phyloP scores from a whole-genome alignment of 92 coral and sea anemone genomes.

The Umimayanthus chanpuru region DNA sequence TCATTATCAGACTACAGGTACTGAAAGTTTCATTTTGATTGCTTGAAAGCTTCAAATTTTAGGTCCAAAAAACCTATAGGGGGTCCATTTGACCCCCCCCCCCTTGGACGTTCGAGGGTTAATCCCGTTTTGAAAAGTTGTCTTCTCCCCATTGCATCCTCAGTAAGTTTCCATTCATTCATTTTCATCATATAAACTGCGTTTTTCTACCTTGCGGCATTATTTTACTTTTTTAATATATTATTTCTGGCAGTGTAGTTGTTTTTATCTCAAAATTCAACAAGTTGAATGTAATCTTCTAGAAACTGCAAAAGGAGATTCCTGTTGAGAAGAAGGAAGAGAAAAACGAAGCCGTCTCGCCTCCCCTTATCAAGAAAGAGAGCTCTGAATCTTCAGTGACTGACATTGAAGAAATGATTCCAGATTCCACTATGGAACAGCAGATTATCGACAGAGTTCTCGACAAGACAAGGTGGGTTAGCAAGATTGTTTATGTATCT shows the following conservation, averaged over 20 bases:
- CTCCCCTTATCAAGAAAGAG: slow-evolving; percentile 71
- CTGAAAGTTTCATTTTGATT: too few species aligned
- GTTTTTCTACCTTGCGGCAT: too few species aligned
- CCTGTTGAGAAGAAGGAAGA: slow-evolving; percentile 44
- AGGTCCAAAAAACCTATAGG: too few species aligned
- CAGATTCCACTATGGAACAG: slow-evolving; percentile 78
- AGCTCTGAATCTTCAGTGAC: slow-evolving; percentile 57
- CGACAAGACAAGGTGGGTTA: slow-evolving; percentile 77
- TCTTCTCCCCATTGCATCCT: too few species aligned
- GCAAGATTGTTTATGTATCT: not conserved
- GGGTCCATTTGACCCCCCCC: too few species aligned
- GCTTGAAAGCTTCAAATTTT: too few species aligned
- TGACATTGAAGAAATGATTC: slow-evolving; percentile 90
- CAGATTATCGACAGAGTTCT: slow-evolving; percentile 79
- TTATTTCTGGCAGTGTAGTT: not conserved
- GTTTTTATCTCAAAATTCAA: not conserved
- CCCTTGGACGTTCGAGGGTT: too few species aligned
- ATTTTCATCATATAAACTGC: too few species aligned
- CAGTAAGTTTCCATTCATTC: too few species aligned
- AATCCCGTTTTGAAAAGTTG: too few species aligned
- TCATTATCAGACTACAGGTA: too few species aligned
- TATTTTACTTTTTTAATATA: too few species aligned
- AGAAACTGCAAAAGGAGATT: slow-evolving; percentile 59
- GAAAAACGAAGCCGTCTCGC: slow-evolving; percentile 69
- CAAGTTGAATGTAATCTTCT: not conserved